Base-by-base conservation (phyloP, 2,888 invertebrate species). In the Aethes cnicana region DNA sequence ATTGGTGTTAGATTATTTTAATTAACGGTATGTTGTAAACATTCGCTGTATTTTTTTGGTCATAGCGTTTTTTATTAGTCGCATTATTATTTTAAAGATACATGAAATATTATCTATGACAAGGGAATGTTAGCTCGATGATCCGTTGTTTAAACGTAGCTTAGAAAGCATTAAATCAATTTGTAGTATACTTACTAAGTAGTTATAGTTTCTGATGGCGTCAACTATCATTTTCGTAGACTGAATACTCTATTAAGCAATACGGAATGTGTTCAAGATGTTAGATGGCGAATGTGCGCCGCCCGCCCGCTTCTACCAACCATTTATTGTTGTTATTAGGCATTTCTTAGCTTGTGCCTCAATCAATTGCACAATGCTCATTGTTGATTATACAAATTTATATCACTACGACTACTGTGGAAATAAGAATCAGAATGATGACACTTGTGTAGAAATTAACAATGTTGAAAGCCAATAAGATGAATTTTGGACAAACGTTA, bases 401-500 rank as follows among this genome's bases (percentile, higher is more conserved):
- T 39, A 39, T 39, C 17, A 25, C 33, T 42, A 23, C 49, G 6
- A 36, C 16, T 35, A 43, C 28, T 47, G 30, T 28, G 23, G 21
- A 25, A 25, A 41, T 35, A 42, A 21, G 17, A 43, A 36, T 49
- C 26, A 21, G 43, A 43, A 28, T n/a, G n/a, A n/a, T n/a, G 7
- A 26, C 17, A 30, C 49, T 9, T 33, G 28, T 30, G 21, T 30
- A 36, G 16, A 36, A 25, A 26, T 12, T 18, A 50, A 37, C 18
- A 36, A 30, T 21, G 11, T 16, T 28, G 62, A 67, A 72, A 69
- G 71, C 76, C 77, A 80, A 78, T 77, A 81, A 64, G 64, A 72
- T 82, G 81, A 81, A 83, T 84, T 83, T 84, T 82, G 85, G 84
- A 85, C 84, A 82, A 84, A 77, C 75, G 77, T 73, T 69, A 66